Base-by-base conservation (phyloP, 1,140 invertebrate species). In the Brachionus asplanchnoidis region DNA sequence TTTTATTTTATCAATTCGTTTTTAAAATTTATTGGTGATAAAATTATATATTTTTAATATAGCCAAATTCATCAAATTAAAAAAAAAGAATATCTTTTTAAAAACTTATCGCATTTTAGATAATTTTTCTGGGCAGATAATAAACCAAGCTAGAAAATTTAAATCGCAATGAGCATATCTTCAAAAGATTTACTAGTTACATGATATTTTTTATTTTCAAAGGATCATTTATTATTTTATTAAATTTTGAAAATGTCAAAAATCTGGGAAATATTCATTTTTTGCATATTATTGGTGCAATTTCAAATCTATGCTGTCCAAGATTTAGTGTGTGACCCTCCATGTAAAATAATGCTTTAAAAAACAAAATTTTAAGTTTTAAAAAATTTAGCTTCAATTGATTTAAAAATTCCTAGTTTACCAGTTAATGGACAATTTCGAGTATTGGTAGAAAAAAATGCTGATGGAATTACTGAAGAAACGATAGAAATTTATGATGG, bases 401-500 rank as follows among this genome's bases (percentile, higher is more conserved):
- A 82, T 36, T 26, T 82, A 6, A 42, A 42, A 36, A 44, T 82
- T 42, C 79, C 79, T 12, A 20, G 12, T 42, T 12, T 82, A 42
- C 53, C 53, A 5, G 79, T 44, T 32, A n/a, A 44, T 32, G 36
- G 36, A 20, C 2, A 36, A 68, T 82, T 65, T 36, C 79, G 44
- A 60, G 79, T 32, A 12, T 14, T 65, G 11, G 66, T 82, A 9
- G 79, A 82, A 68, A 82, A 82, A 68, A 82, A 82, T 36, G 12
- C 32, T 4, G 28, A 82, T 11, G 50, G 20, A 23, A 40, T 42
- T 8, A 82, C 79, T 23, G 53, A 82, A 46, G 79, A 82, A 68
- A 65, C 60, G 4, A 28, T 8, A 14, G 79, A 82, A 82, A 28
- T 28, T 44, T 82, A 65, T 32, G 53, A 82, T 17, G 79, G 79